Evolutionary conservation across 2,888 invertebrate genomes (phyloP).

Genomic region (Glomeris marginata): DNA sequence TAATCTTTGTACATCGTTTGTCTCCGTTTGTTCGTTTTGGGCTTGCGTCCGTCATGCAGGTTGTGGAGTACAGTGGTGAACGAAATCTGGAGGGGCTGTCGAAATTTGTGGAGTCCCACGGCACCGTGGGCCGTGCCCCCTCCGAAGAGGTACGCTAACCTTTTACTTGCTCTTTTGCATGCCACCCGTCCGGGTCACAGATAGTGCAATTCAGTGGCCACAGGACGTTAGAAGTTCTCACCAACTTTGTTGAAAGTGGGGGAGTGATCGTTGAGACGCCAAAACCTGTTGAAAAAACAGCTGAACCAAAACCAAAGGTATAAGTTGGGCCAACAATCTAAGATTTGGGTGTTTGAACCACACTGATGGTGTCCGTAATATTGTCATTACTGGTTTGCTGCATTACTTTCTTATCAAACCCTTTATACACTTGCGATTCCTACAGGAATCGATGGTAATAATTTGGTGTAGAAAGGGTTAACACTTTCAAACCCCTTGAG

Average conservation of each 20-base stretch:
- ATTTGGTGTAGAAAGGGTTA: neutral
- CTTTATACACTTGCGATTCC: too few relatives aligned
- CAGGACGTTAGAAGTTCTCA: constrained; percentile 31
- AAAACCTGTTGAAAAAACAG: too few relatives aligned
- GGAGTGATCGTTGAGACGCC: constrained; percentile 27
- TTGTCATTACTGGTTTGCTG: too few relatives aligned
- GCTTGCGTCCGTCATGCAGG: constrained; percentile 25
- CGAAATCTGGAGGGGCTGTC: constrained; percentile 82
- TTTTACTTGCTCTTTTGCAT: constrained; percentile 7
- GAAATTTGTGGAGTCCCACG: constrained; percentile 86
- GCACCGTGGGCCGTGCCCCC: constrained; percentile 55
- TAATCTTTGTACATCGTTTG: neutral
- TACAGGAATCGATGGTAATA: neutral
- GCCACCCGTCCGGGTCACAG: constrained; percentile 19
- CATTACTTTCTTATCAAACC: too few relatives aligned
- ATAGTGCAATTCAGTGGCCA: constrained; percentile 32
- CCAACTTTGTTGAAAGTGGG: constrained; percentile 31
- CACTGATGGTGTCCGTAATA: too few relatives aligned
- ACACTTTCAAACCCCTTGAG: neutral
- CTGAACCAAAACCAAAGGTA: too few relatives aligned
- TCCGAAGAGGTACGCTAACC: constrained; percentile 35
- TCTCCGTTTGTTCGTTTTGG: neutral
- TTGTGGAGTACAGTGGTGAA: constrained; percentile 86
- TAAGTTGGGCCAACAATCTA: too few relatives aligned
- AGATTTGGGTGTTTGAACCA: too few relatives aligned